These are phyloP conservation scores for Popillia japonica DNA, from an alignment of 1,140 invertebrate species.

Conservation along the genomic window DNA sequence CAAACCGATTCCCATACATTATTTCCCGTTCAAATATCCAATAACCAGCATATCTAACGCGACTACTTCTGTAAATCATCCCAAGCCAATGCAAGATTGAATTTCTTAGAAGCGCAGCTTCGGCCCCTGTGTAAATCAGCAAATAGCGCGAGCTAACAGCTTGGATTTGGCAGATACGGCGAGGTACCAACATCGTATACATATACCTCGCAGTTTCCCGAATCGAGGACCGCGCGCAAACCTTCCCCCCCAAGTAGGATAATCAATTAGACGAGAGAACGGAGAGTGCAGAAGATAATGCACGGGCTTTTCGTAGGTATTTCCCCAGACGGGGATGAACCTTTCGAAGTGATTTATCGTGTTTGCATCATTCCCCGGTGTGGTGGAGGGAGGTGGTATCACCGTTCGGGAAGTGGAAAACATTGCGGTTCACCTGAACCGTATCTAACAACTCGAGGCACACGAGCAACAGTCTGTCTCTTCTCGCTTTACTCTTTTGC, in stretches of 20 bases:
- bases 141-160: background rate
- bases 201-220: background rate
- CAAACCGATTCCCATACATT: background rate
- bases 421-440: conserved; percentile 33
- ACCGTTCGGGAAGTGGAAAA: conserved; percentile 17
- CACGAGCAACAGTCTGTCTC: conserved; percentile 19
- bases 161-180: background rate
- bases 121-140: background rate
- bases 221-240: background rate
- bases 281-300: conserved; percentile 33
- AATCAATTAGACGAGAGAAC: conserved; percentile 30
- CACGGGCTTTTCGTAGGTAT: conserved; percentile 23
- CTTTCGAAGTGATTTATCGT: conserved; percentile 35
- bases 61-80: background rate
- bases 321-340: conserved; percentile 32
- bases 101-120: background rate
- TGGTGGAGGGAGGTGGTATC: background rate
- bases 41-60: background rate
- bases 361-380: conserved; percentile 8
- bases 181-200: background rate
- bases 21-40: background rate
- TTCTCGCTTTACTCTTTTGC: background rate
- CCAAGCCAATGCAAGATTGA: conserved; percentile 1
- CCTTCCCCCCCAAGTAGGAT: conserved; percentile 28
- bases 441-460: conserved; percentile 21